Conservation (phyloP, 2,113 vertebrate genomes). For the Anhinga anhinga region DNA sequence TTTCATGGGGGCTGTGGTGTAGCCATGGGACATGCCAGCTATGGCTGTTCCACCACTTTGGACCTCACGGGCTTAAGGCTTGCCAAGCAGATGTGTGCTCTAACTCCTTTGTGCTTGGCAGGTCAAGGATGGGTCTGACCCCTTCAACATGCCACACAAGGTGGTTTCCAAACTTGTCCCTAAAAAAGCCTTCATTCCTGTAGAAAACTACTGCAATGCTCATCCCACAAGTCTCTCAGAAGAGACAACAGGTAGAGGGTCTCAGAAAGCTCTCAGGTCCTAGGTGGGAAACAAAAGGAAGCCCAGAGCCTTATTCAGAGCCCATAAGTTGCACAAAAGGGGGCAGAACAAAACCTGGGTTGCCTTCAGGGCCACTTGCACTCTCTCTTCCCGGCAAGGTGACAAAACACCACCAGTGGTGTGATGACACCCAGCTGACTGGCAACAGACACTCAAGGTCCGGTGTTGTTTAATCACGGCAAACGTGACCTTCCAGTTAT, state of each 20-base stretch:
- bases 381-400: rapidly evolving
- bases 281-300: neutral
- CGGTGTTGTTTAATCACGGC: neutral
- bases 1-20: neutral
- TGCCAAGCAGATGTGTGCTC: neutral
- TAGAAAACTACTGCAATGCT: neutral
- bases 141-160: neutral
- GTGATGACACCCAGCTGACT: rapidly evolving
- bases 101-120: neutral
- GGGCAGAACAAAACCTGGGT: neutral
- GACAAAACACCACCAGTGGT: neutral
- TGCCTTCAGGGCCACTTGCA: neutral
- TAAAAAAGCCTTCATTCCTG: neutral
- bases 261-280: neutral
- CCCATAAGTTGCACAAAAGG: neutral
- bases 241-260: neutral
- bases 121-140: neutral
- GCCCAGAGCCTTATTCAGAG: neutral
- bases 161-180: neutral
- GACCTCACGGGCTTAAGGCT: neutral
- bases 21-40: neutral
- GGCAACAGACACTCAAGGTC: neutral
- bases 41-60: neutral
- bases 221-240: neutral
- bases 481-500: neutral